Evolutionary conservation across 1,140 invertebrate species (phyloP).

Genomic region (Scaptomyza pallida): DNA sequence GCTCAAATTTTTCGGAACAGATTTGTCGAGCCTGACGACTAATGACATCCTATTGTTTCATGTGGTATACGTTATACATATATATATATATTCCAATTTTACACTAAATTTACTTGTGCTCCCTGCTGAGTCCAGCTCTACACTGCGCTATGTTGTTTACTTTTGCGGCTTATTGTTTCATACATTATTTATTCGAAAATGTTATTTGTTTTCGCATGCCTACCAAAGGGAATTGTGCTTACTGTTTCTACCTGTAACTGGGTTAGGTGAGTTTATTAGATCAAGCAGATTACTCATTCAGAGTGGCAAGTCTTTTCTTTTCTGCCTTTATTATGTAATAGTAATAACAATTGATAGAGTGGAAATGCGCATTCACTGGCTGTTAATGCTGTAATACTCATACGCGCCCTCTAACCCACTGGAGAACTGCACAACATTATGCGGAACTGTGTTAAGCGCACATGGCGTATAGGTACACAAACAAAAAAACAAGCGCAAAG

Average conservation of each 20-base stretch:
- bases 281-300: conserved; percentile 2
- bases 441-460: conserved; percentile 7
- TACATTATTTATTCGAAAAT: conserved; percentile 74
- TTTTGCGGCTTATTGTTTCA: conserved; percentile 63
- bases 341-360: background rate
- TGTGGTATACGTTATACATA: background rate
- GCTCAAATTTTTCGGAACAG: conserved; percentile 6
- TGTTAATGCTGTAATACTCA: too few relatives aligned
- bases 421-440: background rate
- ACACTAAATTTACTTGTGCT: conserved; percentile 61
- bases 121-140: background rate
- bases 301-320: background rate
- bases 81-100: conserved; percentile 51
- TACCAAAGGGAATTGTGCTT: conserved; percentile 24
- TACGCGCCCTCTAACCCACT: too few relatives aligned
- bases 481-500: conserved; percentile 9
- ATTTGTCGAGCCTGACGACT: conserved; percentile 33
- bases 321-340: background rate
- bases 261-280: conserved; percentile 9
- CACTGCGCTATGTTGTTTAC: conserved; percentile 22
- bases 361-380: too few relatives aligned
- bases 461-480: conserved; percentile 40
- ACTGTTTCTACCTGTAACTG: conserved; percentile 4
- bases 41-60: conserved; percentile 72
- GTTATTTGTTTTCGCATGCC: conserved; percentile 39